Evolutionary conservation across 2,113 vertebrate genomes (phyloP).

Genomic region (Amazona guildingii): DNA sequence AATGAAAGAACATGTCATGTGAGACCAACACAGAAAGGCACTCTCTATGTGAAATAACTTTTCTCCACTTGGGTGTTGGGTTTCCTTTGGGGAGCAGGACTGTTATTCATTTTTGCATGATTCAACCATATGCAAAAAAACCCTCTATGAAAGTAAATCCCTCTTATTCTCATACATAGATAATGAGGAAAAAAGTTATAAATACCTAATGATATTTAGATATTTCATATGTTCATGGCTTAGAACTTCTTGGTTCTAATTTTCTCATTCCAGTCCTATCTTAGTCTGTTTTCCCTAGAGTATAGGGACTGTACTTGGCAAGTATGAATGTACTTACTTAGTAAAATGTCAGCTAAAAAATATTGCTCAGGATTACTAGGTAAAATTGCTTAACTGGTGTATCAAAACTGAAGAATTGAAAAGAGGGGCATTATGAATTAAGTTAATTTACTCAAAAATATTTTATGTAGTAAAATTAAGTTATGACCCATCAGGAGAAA

Average conservation of each 20-base stretch:
- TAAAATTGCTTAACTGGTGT: neutral
- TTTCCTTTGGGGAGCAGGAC: neutral
- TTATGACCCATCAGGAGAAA: neutral
- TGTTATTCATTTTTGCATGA: neutral
- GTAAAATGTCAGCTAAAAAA: neutral
- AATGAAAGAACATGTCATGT: neutral
- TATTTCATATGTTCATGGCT: neutral
- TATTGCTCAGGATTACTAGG: neutral
- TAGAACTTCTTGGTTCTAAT: neutral
- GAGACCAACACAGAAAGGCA: neutral
- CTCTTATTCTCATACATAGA: neutral
- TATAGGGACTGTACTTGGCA: rapidly evolving
- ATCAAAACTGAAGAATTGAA: neutral
- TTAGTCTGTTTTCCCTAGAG: neutral
- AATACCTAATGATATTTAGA: neutral
- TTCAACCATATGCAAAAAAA: neutral
- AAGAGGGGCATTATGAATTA: neutral
- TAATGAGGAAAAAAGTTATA: neutral
- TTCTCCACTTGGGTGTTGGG: neutral
- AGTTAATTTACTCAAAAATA: neutral
- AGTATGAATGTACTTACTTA: neutral
- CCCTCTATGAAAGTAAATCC: neutral
- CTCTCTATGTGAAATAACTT: neutral
- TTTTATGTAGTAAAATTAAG: neutral
- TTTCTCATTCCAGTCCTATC: neutral